phyloP scores from a whole-genome alignment of 2,113 vertebrate species.

The Phoxinus phoxinus region DNA sequence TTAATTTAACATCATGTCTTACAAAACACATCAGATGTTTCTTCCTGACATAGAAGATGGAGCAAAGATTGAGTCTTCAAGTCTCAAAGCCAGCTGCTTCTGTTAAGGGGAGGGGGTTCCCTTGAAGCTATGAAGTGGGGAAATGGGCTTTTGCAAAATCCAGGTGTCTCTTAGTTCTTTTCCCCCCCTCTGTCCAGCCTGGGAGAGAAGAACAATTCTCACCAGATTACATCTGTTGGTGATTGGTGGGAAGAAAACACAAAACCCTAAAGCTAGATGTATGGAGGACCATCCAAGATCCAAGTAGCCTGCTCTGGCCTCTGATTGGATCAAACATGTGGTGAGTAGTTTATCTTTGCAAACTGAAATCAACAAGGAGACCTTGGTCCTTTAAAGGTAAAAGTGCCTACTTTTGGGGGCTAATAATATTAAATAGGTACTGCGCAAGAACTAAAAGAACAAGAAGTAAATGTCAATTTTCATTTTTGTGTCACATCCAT shows the following conservation, averaged over 20 bases:
- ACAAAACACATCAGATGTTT: slow-evolving; percentile 21
- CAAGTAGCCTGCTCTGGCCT: slow-evolving; percentile 9
- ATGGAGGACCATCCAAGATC: slow-evolving; percentile 11
- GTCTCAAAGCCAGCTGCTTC: slow-evolving; percentile 38
- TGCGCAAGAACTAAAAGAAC: neutral
- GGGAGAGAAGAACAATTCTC: slow-evolving; percentile 67
- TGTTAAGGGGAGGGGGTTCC: slow-evolving; percentile 22
- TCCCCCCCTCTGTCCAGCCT: slow-evolving; percentile 65
- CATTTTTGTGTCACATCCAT: neutral
- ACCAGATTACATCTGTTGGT: slow-evolving; percentile 77
- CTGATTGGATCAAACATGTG: slow-evolving; percentile 41
- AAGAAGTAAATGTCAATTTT: neutral
- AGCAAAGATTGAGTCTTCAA: slow-evolving; percentile 9
- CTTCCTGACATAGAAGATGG: neutral
- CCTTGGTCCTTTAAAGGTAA: neutral
- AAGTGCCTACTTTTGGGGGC: neutral
- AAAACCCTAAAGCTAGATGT: slow-evolving; percentile 39
- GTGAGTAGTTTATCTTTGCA: slow-evolving; percentile 38
- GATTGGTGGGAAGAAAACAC: slow-evolving; percentile 60
- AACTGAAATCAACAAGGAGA: neutral
- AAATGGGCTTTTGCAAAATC: slow-evolving; percentile 63
- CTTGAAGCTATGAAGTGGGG: slow-evolving; percentile 26
- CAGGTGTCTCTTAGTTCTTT: slow-evolving; percentile 69
- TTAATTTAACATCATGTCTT: neutral
- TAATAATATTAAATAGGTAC: neutral